phyloP scores from a whole-genome alignment of 2,888 invertebrate species.

The Tetragonisca angustula region DNA sequence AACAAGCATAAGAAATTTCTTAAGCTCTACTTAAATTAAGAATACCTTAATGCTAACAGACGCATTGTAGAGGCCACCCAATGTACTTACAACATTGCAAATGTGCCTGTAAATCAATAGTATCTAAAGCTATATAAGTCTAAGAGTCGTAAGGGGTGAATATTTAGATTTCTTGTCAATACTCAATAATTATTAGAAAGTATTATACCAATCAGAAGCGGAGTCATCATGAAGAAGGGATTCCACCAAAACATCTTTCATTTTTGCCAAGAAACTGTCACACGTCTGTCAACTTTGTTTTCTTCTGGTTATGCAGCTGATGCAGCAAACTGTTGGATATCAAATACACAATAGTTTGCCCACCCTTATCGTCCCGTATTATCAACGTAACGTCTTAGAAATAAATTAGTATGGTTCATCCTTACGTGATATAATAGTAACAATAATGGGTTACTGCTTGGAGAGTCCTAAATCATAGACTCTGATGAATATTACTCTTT shows the following conservation, averaged over 20 bases:
- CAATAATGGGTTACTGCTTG: slow-evolving; percentile 74
- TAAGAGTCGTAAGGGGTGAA: slow-evolving; percentile 72
- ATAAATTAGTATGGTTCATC: slow-evolving; percentile 74
- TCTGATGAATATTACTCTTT: slow-evolving; percentile 8
- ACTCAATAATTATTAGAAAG: slow-evolving; percentile 77
- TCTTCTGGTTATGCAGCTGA: slow-evolving; percentile 79
- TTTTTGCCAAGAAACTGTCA: slow-evolving; percentile 76
- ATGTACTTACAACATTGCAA: slow-evolving; percentile 83
- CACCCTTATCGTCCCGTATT: slow-evolving; percentile 74
- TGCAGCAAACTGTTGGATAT: slow-evolving; percentile 83
- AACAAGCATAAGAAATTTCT: slow-evolving; percentile 75
- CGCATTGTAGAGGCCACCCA: slow-evolving; percentile 79
- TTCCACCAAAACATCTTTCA: slow-evolving; percentile 79
- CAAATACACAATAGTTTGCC: slow-evolving; percentile 82
- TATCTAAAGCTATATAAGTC: slow-evolving; percentile 72
- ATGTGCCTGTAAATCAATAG: slow-evolving; percentile 77
- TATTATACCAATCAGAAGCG: slow-evolving; percentile 81
- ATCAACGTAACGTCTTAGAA: slow-evolving; percentile 73
- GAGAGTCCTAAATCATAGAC: slow-evolving; percentile 47
- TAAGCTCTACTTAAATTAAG: slow-evolving; percentile 72
- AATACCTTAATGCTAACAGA: slow-evolving; percentile 75
- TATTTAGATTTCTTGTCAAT: slow-evolving; percentile 72
- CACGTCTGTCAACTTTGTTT: slow-evolving; percentile 77
- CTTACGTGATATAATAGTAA: slow-evolving; percentile 65
- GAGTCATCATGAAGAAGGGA: slow-evolving; percentile 80